A percentile compares a stretch with the other conserved stretches of the same genome.
Conservation (phyloP, 2,113 vertebrate species). For the Speoplatyrhinus poulsoni region DNA sequence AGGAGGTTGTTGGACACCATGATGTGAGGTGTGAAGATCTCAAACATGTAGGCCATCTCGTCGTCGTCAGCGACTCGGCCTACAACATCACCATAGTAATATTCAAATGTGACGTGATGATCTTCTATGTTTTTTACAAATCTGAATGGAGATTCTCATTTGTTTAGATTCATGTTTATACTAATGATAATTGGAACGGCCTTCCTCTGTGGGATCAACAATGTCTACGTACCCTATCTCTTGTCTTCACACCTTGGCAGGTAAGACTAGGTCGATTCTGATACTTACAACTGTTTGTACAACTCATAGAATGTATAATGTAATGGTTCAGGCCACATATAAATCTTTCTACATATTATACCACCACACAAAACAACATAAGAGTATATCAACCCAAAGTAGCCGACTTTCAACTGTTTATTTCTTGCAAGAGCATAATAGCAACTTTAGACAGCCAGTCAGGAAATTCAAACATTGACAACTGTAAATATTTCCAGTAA, state of each 20-base stretch:
- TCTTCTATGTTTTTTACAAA: background rate
- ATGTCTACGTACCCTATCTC: conserved; percentile 86
- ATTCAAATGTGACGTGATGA: too few species aligned
- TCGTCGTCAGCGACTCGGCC: too few species aligned
- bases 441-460: background rate
- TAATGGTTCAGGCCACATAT: background rate
- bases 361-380: background rate
- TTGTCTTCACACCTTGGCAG: conserved; percentile 81
- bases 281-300: background rate
- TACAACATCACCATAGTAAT: too few species aligned
- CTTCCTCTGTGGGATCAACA: conserved; percentile 91
- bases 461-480: background rate
- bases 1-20: too few species aligned
- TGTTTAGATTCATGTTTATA: conserved; percentile 87
- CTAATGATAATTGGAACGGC: conserved; percentile 91
- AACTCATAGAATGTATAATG: background rate
- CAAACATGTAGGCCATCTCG: too few species aligned
- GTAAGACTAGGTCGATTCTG: conserved; percentile 55
- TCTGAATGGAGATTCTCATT: background rate
- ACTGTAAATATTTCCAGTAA: too few species aligned
- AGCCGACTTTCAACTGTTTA: background rate
- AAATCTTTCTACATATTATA: background rate
- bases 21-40: too few species aligned
- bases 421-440: too few species aligned
- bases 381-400: background rate